Conservation (phyloP, 2,888 invertebrate species). For the Hirudinaria manillensis region DNA sequence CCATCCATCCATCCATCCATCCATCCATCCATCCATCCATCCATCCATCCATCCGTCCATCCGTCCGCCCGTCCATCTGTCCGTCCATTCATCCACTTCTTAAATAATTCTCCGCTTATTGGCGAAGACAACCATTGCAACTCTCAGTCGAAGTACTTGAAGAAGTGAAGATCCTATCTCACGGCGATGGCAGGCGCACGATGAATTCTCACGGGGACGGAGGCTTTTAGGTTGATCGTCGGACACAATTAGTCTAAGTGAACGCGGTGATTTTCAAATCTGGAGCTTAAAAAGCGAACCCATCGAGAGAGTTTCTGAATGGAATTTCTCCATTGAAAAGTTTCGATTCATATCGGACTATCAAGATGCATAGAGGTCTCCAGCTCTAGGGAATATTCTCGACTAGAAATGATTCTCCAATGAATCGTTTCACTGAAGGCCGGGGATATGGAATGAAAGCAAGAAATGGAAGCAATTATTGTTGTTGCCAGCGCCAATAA, state of each 20-base stretch:
- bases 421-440: constrained; percentile 1
- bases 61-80: too few relatives aligned
- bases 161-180: constrained; percentile 1
- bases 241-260: constrained; percentile 10
- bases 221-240: constrained; percentile 18
- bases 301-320: constrained; percentile 14
- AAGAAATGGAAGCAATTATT: too few relatives aligned
- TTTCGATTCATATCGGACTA: constrained; percentile 14
- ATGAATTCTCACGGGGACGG: not conserved
- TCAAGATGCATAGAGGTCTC: not conserved
- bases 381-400: not conserved
- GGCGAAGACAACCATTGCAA: not conserved
- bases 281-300: constrained; percentile 16
- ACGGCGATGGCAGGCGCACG: constrained; percentile 1
- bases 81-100: not conserved
- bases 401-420: not conserved
- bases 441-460: constrained; percentile 14
- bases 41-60: too few relatives aligned
- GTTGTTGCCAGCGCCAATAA: too few relatives aligned
- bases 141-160: not conserved
- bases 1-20: not conserved
- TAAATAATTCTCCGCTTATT: too few relatives aligned
- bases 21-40: not conserved
- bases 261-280: constrained; percentile 14
- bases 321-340: constrained; percentile 13